Evolutionary conservation across 2,797 vertebrate species (phyloP).

Genomic region (Amazonetta brasiliensis): DNA sequence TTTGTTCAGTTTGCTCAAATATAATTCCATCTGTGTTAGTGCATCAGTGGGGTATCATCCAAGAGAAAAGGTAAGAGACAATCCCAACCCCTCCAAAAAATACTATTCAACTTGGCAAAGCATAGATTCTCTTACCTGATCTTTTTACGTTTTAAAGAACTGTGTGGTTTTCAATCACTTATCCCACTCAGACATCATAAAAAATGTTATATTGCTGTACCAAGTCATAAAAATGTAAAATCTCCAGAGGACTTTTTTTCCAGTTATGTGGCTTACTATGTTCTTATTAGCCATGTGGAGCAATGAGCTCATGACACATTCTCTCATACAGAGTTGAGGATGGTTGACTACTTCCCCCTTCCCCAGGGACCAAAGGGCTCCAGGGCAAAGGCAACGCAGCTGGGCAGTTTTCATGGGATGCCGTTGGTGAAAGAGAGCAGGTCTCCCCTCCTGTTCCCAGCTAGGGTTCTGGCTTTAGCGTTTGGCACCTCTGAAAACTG

Average conservation of each 20-base stretch:
- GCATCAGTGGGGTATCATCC: neutral
- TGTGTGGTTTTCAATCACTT: neutral
- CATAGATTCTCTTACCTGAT: neutral
- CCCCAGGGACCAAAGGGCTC: neutral
- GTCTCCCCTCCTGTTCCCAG: neutral
- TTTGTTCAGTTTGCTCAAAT: neutral
- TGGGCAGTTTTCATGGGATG: neutral
- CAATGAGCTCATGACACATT: neutral
- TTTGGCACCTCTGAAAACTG: neutral
- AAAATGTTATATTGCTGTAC: neutral
- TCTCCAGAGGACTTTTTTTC: neutral
- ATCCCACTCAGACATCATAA: neutral
- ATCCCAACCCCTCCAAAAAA: neutral
- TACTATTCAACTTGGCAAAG: neutral
- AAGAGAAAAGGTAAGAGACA: conserved; percentile 8
- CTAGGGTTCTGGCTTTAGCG: neutral
- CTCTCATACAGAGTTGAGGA: neutral
- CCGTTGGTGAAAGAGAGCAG: neutral
- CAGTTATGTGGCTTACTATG: neutral
- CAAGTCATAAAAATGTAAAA: neutral
- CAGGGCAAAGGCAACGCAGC: neutral
- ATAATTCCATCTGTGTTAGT: neutral
- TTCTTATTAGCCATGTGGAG: neutral
- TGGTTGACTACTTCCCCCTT: neutral
- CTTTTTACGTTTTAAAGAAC: neutral